Base-by-base conservation (phyloP, 2,888 invertebrate species). In the Volucella inanis region DNA sequence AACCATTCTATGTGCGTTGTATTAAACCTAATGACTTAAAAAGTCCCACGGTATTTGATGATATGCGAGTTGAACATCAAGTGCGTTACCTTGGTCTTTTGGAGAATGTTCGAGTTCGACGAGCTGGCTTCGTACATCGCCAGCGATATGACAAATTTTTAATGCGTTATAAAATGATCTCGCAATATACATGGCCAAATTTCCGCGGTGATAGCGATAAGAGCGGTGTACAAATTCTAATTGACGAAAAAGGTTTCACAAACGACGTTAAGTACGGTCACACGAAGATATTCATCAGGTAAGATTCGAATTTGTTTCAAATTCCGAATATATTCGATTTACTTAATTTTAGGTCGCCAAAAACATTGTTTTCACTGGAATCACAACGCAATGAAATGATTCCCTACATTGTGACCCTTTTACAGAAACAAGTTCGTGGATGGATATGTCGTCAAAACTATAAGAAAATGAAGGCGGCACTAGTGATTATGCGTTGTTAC, bases 21-120 rank as follows among this genome's bases (percentile, higher is more conserved):
- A 96, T 99, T 90, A 99, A 99, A 90, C 99, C 99, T 38, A 99
- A 99, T 92, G 98, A 98, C 89, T 94, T 96, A 68, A 99, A 99
- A 93, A 96, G 97, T 47, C 95, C 98, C 0, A 94, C 94, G 49
- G 93, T 95, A 50, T 98, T 99, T 93, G 97, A 99, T 91, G 95
- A 96, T 12, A 95, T 96, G 90, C 94, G 98, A 0, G 90, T 92
- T 3, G 90, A 92, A 87, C 92, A 92, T 88, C 92, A 92, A 87
- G 92, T 92, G 22, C 90, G 92, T 52, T 99, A 99, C 93, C 94
- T 99, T 54, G 99, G 99, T 0, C 93, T 99, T 38, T 94, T 99
- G 71, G 99, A 99, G 93, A 99, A 99, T 93, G 97, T 99, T 57
- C 94, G 98, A 82, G 99, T 99, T 15, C 94, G 99, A 6, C 94